Base-by-base conservation (phyloP, 2,113 vertebrate species). In the Corvus moneduloides region DNA sequence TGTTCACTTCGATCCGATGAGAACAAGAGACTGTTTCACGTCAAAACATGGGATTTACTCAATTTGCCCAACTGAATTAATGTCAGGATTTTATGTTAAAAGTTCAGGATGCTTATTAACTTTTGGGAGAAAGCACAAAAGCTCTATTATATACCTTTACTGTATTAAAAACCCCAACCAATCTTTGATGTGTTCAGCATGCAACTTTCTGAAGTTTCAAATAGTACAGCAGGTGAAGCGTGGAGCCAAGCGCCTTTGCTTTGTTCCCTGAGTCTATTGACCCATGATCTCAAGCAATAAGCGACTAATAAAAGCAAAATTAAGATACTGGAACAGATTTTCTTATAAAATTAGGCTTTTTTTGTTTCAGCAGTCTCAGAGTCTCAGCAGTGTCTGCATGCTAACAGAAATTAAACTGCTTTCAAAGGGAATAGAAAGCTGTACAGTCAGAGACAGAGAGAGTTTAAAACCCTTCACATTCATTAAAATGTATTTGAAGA, bases 61-160 rank as follows among this genome's bases (percentile, higher is more conserved):
- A 82, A 89, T 95, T 97, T 95, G 62, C 94, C 88, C 87, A 89
- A 33, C 48, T 43, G 91, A 86, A 97, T 64, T 88, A 97, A 97
- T 69, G 91, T 46, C 75, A 77, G 90, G 72, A 95, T 94, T 96
- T 97, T 97, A 91, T 89, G 89, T 74, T 95, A 71, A 69, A 94
- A 92, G 91, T 95, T 97, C 94, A 93, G 72, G 91, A 93, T 95
- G 96, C 96, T 98, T 97, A 97, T 98, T 97, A 97, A 92, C 93
- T 98, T 94, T 30, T 9, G 55, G 62, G 82, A 92, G 86, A 90
- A 97, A 97, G 94, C 55, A 96, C 96, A 98, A 97, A 97, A 96
- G 90, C 89, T 72, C 94, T 94, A 95, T 97, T 97, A 96, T 97
- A 89, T 87, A 84, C 61, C 54, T 83, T 87, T 75, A 92, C 91